Percentiles rank a stretch among this genome's conserved stretches.
These are phyloP conservation scores for Pachydiplax longipennis DNA, from an alignment of 2,888 invertebrate species.

Conservation along the genomic window DNA sequence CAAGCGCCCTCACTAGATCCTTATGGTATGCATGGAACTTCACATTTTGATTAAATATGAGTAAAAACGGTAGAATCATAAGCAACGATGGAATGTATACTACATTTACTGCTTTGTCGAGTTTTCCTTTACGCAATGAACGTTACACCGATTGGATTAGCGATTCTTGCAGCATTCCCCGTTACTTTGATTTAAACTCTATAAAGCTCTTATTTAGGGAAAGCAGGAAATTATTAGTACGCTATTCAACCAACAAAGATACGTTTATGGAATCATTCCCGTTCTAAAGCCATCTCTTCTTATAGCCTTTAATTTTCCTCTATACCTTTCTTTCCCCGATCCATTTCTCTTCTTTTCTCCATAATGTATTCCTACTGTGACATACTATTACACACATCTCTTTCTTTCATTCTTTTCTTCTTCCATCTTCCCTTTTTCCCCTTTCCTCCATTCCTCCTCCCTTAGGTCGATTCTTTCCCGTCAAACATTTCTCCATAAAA, in stretches of 20 bases:
- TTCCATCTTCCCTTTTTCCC: background rate
- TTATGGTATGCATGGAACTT: too few species aligned
- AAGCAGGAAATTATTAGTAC: too few species aligned
- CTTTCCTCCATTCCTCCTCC: background rate
- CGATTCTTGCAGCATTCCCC: too few species aligned
- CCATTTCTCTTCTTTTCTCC: background rate
- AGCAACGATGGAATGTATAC: too few species aligned
- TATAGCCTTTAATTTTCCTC: background rate
- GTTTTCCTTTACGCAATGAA: too few species aligned
- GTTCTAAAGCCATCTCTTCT: background rate
- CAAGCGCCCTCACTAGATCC: too few species aligned
- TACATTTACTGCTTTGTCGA: too few species aligned
- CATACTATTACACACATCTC: background rate
- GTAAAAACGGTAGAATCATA: too few species aligned
- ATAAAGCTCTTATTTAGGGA: too few species aligned
- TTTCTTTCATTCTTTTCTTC: background rate
- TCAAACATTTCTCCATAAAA: background rate
- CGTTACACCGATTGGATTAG: too few species aligned
- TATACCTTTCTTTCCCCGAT: background rate
- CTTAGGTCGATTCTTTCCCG: background rate
- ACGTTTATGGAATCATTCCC: background rate
- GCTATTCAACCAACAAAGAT: background rate
- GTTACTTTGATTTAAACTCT: too few species aligned
- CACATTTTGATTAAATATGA: too few species aligned
- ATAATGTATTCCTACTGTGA: background rate